phyloP scores from a whole-genome alignment of 2,113 vertebrate genomes.

The Sceloporus tristichus region DNA sequence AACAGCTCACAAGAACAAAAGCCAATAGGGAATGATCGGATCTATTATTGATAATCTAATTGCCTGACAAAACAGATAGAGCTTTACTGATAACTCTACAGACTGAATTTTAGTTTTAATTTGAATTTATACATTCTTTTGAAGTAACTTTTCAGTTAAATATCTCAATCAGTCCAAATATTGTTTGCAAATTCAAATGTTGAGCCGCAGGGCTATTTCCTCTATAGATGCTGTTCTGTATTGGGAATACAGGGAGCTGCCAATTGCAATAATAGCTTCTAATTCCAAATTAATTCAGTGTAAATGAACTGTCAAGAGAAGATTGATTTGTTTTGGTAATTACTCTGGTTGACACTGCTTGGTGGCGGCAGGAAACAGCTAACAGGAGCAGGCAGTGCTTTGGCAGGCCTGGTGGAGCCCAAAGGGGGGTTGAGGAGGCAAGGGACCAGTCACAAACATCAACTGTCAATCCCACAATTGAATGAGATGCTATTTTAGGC shows the following conservation, averaged over 20 bases:
- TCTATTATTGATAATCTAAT: not conserved
- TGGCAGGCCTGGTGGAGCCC: constrained; percentile 81
- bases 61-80: not conserved
- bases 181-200: constrained; percentile 83
- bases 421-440: constrained; percentile 74
- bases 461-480: constrained; percentile 83
- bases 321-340: constrained; percentile 90
- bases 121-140: not conserved
- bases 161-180: constrained; percentile 78
- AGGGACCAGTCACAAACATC: constrained; percentile 75
- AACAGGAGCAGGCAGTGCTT: constrained; percentile 75
- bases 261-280: constrained; percentile 90
- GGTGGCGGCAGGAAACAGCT: constrained; percentile 86
- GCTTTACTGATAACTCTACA: constrained; percentile 46
- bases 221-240: constrained; percentile 68
- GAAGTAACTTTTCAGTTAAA: constrained; percentile 75
- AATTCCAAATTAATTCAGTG: constrained; percentile 96
- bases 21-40: not conserved
- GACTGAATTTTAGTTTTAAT: constrained; percentile 18
- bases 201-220: constrained; percentile 69
- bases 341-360: constrained; percentile 83
- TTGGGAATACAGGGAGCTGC: constrained; percentile 88
- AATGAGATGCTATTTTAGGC: constrained; percentile 66
- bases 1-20: not conserved
- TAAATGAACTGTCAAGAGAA: constrained; percentile 95